Evolutionary conservation across 2,113 vertebrate genomes (phyloP).

Genomic region (Python bivittatus): DNA sequence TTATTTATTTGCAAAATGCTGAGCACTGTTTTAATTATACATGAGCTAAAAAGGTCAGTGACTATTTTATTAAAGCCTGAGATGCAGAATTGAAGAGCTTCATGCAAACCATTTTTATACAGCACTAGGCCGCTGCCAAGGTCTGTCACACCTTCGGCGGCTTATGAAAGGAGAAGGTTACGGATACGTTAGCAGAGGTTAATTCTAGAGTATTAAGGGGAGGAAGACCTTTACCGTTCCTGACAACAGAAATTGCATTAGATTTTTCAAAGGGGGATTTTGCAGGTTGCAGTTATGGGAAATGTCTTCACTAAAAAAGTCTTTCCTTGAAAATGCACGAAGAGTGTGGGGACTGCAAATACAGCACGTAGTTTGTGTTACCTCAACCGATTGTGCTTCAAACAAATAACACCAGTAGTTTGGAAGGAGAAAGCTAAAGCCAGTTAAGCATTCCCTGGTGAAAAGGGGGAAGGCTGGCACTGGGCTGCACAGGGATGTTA

Average conservation of each 20-base stretch:
- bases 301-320: neutral
- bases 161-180: neutral
- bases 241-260: neutral
- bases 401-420: neutral
- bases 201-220: neutral
- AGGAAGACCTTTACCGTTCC: neutral
- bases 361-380: neutral
- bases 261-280: neutral
- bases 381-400: neutral
- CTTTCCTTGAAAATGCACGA: neutral
- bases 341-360: neutral
- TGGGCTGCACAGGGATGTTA: neutral
- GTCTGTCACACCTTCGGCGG: neutral
- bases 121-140: neutral
- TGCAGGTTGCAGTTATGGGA: neutral
- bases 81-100: slow-evolving; percentile 47
- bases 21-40: slow-evolving; percentile 67
- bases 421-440: neutral
- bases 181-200: slow-evolving; percentile 10
- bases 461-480: neutral
- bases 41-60: slow-evolving; percentile 68
- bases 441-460: neutral
- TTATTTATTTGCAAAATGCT: slow-evolving; percentile 71
- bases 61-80: slow-evolving; percentile 60
- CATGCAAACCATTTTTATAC: slow-evolving; percentile 21